Conservation (phyloP, 2,797 vertebrate genomes). For the Fundulus diaphanus region DNA sequence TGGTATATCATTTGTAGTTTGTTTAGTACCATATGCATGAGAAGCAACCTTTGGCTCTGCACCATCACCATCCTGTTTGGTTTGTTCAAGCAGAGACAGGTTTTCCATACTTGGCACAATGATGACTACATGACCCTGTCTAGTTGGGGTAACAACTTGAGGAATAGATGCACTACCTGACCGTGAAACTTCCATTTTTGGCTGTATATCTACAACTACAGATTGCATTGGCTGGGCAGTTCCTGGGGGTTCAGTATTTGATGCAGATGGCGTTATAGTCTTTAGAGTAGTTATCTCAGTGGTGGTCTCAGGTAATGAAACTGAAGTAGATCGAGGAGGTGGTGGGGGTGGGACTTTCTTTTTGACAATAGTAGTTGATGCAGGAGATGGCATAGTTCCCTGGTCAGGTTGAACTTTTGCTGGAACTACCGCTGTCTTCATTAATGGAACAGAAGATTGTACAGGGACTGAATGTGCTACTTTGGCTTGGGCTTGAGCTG, state of each 20-base stretch:
- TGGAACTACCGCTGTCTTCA: conserved; percentile 39
- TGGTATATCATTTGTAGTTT: conserved; percentile 41
- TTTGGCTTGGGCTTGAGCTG: conserved; percentile 53
- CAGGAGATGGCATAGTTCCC: conserved; percentile 25
- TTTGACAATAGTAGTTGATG: conserved; percentile 74
- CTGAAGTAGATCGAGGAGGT: conserved; percentile 75
- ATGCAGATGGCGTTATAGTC: conserved; percentile 43
- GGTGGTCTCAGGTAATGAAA: conserved; percentile 62
- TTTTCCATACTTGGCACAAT: conserved; percentile 81
- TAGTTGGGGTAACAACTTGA: conserved; percentile 72
- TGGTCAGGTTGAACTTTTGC: conserved; percentile 44
- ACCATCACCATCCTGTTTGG: conserved; percentile 56
- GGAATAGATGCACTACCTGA: conserved; percentile 52
- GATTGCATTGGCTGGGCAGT: conserved; percentile 69
- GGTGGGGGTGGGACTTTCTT: conserved; percentile 75
- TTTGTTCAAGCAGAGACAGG: conserved; percentile 54
- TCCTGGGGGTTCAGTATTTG: conserved; percentile 39
- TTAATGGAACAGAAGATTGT: conserved; percentile 49
- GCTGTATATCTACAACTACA: conserved; percentile 76
- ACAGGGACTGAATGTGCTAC: conserved; percentile 63
- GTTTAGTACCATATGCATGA: conserved; percentile 61
- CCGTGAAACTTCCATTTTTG: conserved; percentile 66
- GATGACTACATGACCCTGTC: conserved; percentile 78
- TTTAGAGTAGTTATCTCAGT: conserved; percentile 49
- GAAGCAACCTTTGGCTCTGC: conserved; percentile 55